Evolutionary conservation across 2,888 invertebrate species (phyloP).

Genomic region (Philereme transversata): DNA sequence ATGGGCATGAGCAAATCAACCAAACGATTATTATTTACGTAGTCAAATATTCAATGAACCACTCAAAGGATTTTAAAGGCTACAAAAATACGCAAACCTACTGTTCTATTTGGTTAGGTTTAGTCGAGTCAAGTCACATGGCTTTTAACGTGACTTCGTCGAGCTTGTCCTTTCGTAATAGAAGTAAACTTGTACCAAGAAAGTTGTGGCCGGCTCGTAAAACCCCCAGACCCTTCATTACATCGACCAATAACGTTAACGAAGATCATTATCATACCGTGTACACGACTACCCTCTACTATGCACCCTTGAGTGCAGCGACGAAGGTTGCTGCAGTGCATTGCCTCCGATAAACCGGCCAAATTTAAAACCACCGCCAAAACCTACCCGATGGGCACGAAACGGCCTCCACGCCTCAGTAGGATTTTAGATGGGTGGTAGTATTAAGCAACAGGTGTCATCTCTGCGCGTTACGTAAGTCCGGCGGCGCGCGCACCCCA

Average conservation of each 20-base stretch:
- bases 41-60: slow-evolving; percentile 14
- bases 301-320: slow-evolving; percentile 82
- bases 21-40: not conserved
- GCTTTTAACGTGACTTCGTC: slow-evolving; percentile 16
- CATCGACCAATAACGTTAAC: slow-evolving; percentile 62
- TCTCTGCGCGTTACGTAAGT: slow-evolving; percentile 78
- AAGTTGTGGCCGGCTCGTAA: slow-evolving; percentile 37
- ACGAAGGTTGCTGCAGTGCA: slow-evolving; percentile 80
- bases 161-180: slow-evolving; percentile 8
- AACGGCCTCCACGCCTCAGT: slow-evolving; percentile 50
- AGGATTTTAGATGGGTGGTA: slow-evolving; percentile 73
- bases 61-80: slow-evolving; percentile 13
- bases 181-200: slow-evolving; percentile 37
- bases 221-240: slow-evolving; percentile 46
- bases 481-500: slow-evolving; percentile 76
- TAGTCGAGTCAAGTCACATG: slow-evolving; percentile 17
- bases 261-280: slow-evolving; percentile 76
- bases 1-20: slow-evolving; percentile 7
- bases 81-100: slow-evolving; percentile 6
- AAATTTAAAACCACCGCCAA: slow-evolving; percentile 47
- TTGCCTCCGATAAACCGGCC: slow-evolving; percentile 70
- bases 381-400: slow-evolving; percentile 38
- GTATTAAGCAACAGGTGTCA: slow-evolving; percentile 78
- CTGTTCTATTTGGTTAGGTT: slow-evolving; percentile 21
- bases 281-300: slow-evolving; percentile 62